Evolutionary conservation across 2,113 vertebrate genomes (phyloP), one percentile per base, ranked within the genome.

Genomic region (Oncorhynchus masou): DNA sequence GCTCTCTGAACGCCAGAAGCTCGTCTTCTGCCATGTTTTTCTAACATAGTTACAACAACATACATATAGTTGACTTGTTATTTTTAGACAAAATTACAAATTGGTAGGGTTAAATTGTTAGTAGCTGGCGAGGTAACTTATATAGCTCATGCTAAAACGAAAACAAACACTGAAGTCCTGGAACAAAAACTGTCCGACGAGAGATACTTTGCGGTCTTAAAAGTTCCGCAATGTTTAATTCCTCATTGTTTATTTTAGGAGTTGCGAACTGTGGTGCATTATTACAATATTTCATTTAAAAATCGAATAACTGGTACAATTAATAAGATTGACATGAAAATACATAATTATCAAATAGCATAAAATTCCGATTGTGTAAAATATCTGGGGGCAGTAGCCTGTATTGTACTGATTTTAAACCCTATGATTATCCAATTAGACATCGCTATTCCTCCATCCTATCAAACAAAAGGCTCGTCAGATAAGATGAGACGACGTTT

Each of bases 1-100:
- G 76, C 31, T 92, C 82, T 73, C 93, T 89, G 76, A 95, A 95
- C 31, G 76, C 77, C 74, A 29, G 76, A 16, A 95, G 90, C 11
- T 93, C 91, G 15, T 91, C 79, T 0, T 82, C 85, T 31, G 84
- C 90, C 93, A 93, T 94, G 0, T 71, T 85, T 54, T 1, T 67
- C 49, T 59, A 60, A 60, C 84, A 86, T 85, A 3, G 9, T 77
- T 1, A 78, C 2, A 16, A 57, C 2, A 70, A 45, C 9, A 70
- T 39, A 34, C 31, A 34, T 34, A 15, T 68, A 16, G 27, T 12
- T 34, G 29, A 19, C 12, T 5, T 29, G 24, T 16, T 29, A 16
- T 16, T 67, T 27, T 27, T 31, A 67, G 11, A 31, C 16, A 19
- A 22, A 62, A 6, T 68, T 5, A 68, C 7, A 31, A 19, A 8